Conservation (phyloP, 2,113 vertebrate genomes). For the Oenanthe oenanthe region DNA sequence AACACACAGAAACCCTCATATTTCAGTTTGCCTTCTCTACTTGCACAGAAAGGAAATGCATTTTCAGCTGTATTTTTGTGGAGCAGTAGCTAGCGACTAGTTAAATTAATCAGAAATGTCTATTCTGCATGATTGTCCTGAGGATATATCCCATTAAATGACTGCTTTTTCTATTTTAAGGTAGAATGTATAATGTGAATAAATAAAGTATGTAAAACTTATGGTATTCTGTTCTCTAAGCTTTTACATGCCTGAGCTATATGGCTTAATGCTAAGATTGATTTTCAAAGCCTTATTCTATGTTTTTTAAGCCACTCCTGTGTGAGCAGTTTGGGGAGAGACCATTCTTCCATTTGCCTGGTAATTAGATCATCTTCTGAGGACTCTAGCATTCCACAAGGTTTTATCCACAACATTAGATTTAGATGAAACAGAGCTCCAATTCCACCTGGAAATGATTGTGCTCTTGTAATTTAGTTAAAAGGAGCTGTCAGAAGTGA, state of each 20-base stretch:
- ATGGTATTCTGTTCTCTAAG: neutral
- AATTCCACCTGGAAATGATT: neutral
- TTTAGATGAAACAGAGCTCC: neutral
- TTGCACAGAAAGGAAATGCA: neutral
- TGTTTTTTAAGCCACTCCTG: neutral
- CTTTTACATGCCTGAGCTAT: neutral
- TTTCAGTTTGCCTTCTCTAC: neutral
- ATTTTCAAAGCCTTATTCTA: neutral
- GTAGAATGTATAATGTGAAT: neutral
- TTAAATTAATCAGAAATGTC: slow-evolving; percentile 20
- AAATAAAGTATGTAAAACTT: neutral
- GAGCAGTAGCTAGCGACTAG: neutral
- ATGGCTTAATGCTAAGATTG: neutral
- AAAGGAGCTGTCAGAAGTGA: neutral
- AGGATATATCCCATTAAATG: neutral
- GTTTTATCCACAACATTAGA: neutral
- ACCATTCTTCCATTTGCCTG: neutral
- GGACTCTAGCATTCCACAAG: neutral
- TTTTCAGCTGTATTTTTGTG: slow-evolving; percentile 46
- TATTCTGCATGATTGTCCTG: slow-evolving; percentile 8
- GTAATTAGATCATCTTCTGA: neutral
- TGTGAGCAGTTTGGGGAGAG: neutral
- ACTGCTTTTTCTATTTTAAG: slow-evolving; percentile 44
- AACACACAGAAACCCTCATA: neutral
- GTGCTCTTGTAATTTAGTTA: neutral